Conservation (phyloP, 2,797 vertebrate species). For the Kryptolebias ocellatus region DNA sequence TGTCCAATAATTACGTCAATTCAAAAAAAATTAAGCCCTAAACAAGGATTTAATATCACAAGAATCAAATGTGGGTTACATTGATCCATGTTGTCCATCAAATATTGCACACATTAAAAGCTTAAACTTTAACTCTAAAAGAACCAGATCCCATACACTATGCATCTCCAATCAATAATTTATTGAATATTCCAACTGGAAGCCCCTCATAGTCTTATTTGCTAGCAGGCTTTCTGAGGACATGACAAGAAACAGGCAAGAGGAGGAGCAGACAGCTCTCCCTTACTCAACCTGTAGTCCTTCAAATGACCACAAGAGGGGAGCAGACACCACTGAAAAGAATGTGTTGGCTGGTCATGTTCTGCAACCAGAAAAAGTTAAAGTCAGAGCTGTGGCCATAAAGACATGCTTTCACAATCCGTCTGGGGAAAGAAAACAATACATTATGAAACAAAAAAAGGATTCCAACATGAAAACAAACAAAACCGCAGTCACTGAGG, state of each 20-base stretch:
- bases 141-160: too few relatives aligned
- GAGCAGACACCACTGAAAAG: constrained; percentile 79
- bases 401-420: constrained; percentile 52
- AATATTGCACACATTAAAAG: too few relatives aligned
- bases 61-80: too few relatives aligned
- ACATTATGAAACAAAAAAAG: constrained; percentile 46
- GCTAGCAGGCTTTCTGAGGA: constrained; percentile 1
- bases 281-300: neutral
- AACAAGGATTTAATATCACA: too few relatives aligned
- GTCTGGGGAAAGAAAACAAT: constrained; percentile 35
- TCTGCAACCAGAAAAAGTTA: constrained; percentile 38
- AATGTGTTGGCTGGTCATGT: neutral
- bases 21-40: too few relatives aligned
- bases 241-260: neutral
- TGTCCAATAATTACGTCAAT: too few relatives aligned
- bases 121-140: too few relatives aligned
- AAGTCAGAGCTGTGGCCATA: constrained; percentile 43
- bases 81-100: too few relatives aligned
- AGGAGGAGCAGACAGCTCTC: neutral
- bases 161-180: neutral
- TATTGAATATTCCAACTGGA: neutral
- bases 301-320: constrained; percentile 68
- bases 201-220: neutral
- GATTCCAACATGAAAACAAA: constrained; percentile 57
- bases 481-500: constrained; percentile 44